Percentiles rank a stretch among this genome's conserved stretches.
These are phyloP conservation scores for Neotoma lepida DNA, from an alignment of 2,113 vertebrate genomes.

Conservation along the genomic window DNA sequence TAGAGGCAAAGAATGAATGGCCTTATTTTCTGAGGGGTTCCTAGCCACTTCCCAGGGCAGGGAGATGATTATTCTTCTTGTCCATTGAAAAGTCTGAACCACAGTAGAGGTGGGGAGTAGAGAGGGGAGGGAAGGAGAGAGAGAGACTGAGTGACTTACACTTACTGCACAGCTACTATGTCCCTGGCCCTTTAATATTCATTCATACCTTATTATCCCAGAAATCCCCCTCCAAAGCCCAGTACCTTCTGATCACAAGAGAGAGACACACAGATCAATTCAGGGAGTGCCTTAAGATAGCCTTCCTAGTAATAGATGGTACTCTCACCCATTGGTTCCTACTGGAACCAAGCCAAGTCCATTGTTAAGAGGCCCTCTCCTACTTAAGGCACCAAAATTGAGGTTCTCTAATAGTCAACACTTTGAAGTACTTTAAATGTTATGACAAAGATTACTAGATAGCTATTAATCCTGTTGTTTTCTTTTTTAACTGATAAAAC, in stretches of 20 bases:
- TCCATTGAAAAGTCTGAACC: not conserved
- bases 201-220: not conserved
- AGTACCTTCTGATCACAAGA: not conserved
- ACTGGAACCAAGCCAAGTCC: constrained; percentile 21
- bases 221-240: not conserved
- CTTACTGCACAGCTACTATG: constrained; percentile 39
- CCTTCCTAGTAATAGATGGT: not conserved
- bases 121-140: not conserved
- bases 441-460: not conserved
- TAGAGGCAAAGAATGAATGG: not conserved
- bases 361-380: not conserved
- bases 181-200: not conserved
- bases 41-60: constrained; percentile 62
- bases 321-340: not conserved
- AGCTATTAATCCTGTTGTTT: not conserved
- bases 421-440: constrained; percentile 25
- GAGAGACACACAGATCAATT: not conserved
- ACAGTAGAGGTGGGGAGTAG: not conserved
- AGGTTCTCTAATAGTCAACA: not conserved
- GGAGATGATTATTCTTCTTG: not conserved
- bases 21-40: constrained; percentile 66
- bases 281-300: not conserved
- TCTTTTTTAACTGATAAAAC: not conserved
- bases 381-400: not conserved
- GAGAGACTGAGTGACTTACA: not conserved